Conservation (phyloP, 2,888 invertebrate genomes). For the Luffia ferchaultella region DNA sequence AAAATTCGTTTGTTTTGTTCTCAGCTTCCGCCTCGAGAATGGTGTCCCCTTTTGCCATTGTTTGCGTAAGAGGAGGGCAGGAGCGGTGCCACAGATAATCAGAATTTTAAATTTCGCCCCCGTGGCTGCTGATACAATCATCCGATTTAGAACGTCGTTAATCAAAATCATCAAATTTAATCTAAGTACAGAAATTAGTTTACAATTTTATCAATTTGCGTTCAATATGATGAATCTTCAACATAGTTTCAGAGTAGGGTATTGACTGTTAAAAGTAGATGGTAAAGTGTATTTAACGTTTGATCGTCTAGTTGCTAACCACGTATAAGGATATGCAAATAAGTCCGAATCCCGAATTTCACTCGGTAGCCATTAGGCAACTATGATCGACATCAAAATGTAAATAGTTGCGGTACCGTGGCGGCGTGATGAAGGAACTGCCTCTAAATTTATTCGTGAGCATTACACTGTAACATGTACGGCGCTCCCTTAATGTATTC, state of each 20-base stretch:
- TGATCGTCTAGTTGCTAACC: not conserved
- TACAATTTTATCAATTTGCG: no score
- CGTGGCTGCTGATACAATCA: slow-evolving; percentile 51
- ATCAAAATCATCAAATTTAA: slow-evolving; percentile 21
- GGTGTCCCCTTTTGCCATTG: slow-evolving; percentile 58
- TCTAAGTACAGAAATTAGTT: not conserved
- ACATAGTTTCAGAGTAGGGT: no score
- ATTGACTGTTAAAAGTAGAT: no score
- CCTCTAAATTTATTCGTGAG: slow-evolving; percentile 61
- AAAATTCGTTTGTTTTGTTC: slow-evolving; percentile 67
- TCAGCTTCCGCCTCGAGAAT: slow-evolving; percentile 49
- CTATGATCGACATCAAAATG: slow-evolving; percentile 27
- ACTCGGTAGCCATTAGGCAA: not conserved
- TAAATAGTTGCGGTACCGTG: slow-evolving; percentile 44
- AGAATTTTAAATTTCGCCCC: slow-evolving; percentile 58
- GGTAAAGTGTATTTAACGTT: no score
- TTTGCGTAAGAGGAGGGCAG: slow-evolving; percentile 54
- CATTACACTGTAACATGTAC: slow-evolving; percentile 61
- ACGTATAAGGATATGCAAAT: not conserved
- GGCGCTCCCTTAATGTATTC: slow-evolving; percentile 63
- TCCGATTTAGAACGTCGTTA: slow-evolving; percentile 54
- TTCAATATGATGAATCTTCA: no score
- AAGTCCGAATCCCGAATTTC: not conserved
- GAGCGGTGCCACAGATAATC: slow-evolving; percentile 50
- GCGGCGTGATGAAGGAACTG: slow-evolving; percentile 51